Evolutionary conservation across 2,888 invertebrate genomes (phyloP), one percentile per base, ranked within the genome.

Genomic region (Petrolisthes cinctipes): DNA sequence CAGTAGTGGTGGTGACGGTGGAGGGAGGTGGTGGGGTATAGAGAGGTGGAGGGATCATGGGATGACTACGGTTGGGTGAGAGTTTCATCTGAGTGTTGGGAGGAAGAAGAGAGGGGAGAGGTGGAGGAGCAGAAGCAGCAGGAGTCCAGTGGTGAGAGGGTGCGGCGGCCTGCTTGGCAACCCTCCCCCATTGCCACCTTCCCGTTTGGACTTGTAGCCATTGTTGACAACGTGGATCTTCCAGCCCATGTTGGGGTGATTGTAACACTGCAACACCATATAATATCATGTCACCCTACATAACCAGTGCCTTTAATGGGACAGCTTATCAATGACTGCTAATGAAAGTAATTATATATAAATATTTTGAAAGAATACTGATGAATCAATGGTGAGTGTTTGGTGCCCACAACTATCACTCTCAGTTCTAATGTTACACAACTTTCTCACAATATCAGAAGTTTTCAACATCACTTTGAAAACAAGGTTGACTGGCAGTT

Each of bases 201-300:
- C 89, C 54, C 82, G 81, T 11, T 79, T 81, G 6, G 56, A 56
- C 9, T 82, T 88, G 84, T 84, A 83, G 23, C 90, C 90, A 11
- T 95, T 95, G 92, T 97, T 95, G 14, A 97, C 95, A 4, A 98
- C 96, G 93, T 96, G 95, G 91, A 98, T 97, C 93, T 97, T 98
- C 97, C 97, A 98, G 82, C 98, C 98, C 56, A 98, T 94, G 93
- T 97, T 96, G 91, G 95, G 96, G 94, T 98, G 97, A n/a, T 96
- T 96, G 93, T 96, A 98, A 93, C 97, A 98, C 98, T 98, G 94
- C 1, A 85, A 79, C 7, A 54, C 5, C 23, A 61, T 37, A 37
- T 37, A 37, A 37, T 37, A 37, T 37, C 37, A 37, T 37, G 37
- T 37, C 37, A n/a, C 66, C 11, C 66, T 14, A n/a, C n/a, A 66